A percentile compares a stretch with the other conserved stretches of the same genome.
Conservation (phyloP, 1,140 invertebrate genomes). For the Drosophila pruinosa region DNA sequence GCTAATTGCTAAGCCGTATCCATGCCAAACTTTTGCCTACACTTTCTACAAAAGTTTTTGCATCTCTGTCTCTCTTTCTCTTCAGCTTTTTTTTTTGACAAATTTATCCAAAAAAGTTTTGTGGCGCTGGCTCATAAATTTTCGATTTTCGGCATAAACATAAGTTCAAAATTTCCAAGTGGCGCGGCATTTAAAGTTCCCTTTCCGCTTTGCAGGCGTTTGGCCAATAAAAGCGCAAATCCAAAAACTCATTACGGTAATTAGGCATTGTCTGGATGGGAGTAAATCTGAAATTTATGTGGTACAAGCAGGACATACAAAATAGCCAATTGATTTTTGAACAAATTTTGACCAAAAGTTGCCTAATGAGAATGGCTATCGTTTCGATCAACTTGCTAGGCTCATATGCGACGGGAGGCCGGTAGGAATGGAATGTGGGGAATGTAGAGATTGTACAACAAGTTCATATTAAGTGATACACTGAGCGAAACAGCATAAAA, state of each 20-base stretch:
- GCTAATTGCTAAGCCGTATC: slow-evolving; percentile 20
- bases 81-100: slow-evolving; percentile 7
- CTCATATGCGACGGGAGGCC: background rate
- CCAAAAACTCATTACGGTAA: slow-evolving; percentile 74
- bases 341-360: slow-evolving; percentile 9
- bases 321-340: slow-evolving; percentile 60
- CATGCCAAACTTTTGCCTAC: slow-evolving; percentile 52
- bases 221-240: slow-evolving; percentile 48
- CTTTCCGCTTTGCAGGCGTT: slow-evolving; percentile 2
- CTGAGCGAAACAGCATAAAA: background rate
- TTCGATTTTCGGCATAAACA: slow-evolving; percentile 62
- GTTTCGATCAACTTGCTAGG: slow-evolving; percentile 56
- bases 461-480: background rate
- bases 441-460: background rate
- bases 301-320: slow-evolving; percentile 37
- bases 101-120: slow-evolving; percentile 53
- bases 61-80: background rate
- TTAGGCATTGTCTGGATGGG: slow-evolving; percentile 40
- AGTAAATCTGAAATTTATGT: slow-evolving; percentile 43
- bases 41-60: slow-evolving; percentile 49
- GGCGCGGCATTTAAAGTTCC: slow-evolving; percentile 17
- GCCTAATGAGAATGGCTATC: slow-evolving; percentile 36
- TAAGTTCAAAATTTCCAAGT: slow-evolving; percentile 59
- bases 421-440: background rate
- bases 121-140: slow-evolving; percentile 65